Evolutionary conservation across 92 coral and sea anemone species (phyloP).

Genomic region (Epizoanthus illoricatus): DNA sequence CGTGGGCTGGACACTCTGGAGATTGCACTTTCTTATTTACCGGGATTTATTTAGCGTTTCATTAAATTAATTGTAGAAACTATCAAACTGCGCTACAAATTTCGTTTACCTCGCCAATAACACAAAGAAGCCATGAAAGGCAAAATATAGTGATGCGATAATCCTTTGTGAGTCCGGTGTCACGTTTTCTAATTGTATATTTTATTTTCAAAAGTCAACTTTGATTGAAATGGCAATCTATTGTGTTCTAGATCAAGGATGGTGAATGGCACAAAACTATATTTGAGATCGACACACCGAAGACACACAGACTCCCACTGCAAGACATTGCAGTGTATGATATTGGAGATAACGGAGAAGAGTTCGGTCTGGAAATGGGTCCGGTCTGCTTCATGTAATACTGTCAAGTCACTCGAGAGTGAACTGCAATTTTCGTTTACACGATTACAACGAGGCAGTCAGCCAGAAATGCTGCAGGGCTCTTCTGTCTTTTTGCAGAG

Average conservation of each 20-base stretch:
- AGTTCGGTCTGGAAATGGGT: constrained; percentile 77
- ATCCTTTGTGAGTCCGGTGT: too few species aligned
- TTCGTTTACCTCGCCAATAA: too few species aligned
- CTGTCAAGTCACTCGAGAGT: background rate
- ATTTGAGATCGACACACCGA: constrained; percentile 59
- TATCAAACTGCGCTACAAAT: too few species aligned
- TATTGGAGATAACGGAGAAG: constrained; percentile 59
- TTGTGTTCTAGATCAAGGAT: constrained; percentile 62
- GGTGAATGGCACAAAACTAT: constrained; percentile 69
- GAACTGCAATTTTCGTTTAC: background rate
- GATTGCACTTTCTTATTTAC: too few species aligned
- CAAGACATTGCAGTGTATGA: constrained; percentile 68
- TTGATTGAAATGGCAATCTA: background rate
- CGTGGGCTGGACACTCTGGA: too few species aligned
- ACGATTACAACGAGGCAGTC: background rate
- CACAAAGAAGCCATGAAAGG: too few species aligned
- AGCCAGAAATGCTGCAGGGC: background rate
- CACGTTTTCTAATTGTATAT: background rate
- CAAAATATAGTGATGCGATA: too few species aligned
- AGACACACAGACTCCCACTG: constrained; percentile 72
- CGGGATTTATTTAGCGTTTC: too few species aligned
- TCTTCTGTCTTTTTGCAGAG: too few species aligned
- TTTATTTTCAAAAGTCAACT: too few species aligned
- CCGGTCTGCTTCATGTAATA: constrained; percentile 76
- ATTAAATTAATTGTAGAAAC: too few species aligned